Percentiles rank a stretch among this genome's conserved stretches.
Conservation (phyloP, 2,113 vertebrate species). For the Corvus moneduloides region DNA sequence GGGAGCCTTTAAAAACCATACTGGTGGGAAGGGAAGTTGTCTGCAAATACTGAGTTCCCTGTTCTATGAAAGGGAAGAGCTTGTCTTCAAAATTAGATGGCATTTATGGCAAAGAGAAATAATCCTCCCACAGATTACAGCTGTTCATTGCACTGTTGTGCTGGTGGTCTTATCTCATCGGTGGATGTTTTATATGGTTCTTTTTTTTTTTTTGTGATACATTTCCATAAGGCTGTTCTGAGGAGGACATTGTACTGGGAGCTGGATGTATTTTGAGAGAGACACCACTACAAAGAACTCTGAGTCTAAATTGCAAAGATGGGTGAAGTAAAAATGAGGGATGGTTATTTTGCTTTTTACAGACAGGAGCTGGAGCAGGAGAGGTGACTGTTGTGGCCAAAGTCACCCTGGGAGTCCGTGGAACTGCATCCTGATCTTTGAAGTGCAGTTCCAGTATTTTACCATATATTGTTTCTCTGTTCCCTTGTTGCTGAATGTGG, state of each 20-base stretch:
- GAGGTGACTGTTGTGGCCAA: conserved; percentile 13
- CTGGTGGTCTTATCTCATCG: conserved; percentile 41
- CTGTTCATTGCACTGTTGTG: conserved; percentile 20
- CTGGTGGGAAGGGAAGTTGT: background rate
- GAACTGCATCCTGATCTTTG: conserved; percentile 41
- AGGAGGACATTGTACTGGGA: background rate
- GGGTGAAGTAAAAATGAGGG: conserved; percentile 14
- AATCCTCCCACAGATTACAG: conserved; percentile 47
- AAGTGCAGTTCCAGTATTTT: background rate
- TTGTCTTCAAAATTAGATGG: conserved; percentile 17
- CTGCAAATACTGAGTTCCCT: background rate
- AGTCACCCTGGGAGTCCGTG: background rate
- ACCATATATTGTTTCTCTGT: background rate
- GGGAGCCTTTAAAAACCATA: background rate
- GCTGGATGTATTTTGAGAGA: background rate
- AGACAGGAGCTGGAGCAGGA: background rate
- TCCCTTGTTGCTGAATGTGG: background rate
- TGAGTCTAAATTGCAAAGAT: background rate
- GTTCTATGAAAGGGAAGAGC: background rate
- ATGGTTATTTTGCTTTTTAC: background rate
- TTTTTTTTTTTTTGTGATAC: background rate
- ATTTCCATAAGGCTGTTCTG: background rate
- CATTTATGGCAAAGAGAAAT: conserved; percentile 9
- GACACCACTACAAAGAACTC: conserved; percentile 17
- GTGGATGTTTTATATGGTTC: background rate